Percentiles rank a stretch among this genome's conserved stretches.
phyloP scores from a whole-genome alignment of 1,140 invertebrate genomes.

The Solen grandis region DNA sequence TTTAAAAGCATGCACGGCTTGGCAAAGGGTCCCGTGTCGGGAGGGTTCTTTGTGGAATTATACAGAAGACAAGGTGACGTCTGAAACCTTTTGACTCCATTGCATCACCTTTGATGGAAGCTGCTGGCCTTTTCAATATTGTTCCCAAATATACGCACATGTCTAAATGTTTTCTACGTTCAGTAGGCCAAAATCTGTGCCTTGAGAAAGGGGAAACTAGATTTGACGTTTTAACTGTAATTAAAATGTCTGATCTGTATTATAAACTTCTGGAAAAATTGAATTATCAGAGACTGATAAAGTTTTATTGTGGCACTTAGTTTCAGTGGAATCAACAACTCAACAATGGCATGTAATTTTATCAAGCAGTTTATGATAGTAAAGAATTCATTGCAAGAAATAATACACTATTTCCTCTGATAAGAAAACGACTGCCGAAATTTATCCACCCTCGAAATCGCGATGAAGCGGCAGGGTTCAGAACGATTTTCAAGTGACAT shows the following conservation, averaged over 20 bases:
- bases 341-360: too few species aligned
- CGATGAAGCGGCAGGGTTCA: not conserved
- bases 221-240: too few species aligned
- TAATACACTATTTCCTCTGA: not conserved
- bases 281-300: too few species aligned
- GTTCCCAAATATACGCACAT: too few species aligned
- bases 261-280: too few species aligned
- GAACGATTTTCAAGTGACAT: slow-evolving; percentile 28
- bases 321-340: too few species aligned
- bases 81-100: not conserved
- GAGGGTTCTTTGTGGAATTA: not conserved
- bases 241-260: too few species aligned
- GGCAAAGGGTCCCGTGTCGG: not conserved
- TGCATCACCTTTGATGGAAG: not conserved
- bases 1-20: not conserved
- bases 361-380: not conserved
- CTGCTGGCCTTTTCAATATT: not conserved
- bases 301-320: too few species aligned
- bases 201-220: too few species aligned
- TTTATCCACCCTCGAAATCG: not conserved
- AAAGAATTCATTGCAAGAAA: not conserved
- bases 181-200: too few species aligned
- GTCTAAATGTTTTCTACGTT: too few species aligned
- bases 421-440: not conserved
- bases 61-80: not conserved